Evolutionary conservation across 1,140 invertebrate genomes (phyloP), one percentile per base, ranked within the genome.

Genomic region (Grapholita molesta): DNA sequence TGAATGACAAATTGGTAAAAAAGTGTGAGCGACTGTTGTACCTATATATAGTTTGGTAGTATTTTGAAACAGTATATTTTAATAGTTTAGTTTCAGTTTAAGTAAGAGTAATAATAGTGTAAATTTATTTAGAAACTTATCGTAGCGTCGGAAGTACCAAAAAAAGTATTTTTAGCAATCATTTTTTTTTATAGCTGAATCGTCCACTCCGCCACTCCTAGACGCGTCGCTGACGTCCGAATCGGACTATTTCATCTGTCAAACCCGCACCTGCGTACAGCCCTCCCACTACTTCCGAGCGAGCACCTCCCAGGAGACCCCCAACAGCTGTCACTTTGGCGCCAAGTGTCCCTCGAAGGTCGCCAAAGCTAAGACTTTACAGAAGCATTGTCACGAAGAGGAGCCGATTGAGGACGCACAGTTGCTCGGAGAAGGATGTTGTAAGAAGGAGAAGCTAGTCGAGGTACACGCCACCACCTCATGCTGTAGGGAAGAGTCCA

Each of bases 341-440:
- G 82, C 89, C 8, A 86, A 86, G 52, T 91, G 87, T 33, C 86
- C 89, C 6, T 89, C 89, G 0, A 88, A 80, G 68, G 82, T 91
- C 1, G 85, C 89, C 25, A 79, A 76, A 71, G 83, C 74, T 3
- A 86, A 81, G 61, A 78, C 77, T 70, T 30, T 69, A 3, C 74
- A 82, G 64, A 75, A 66, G 3, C 71, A 71, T 23, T 82, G 78
- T 33, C 75, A 76, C 18, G 75, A 82, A 33, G n/a, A 61, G 3
- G 77, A 83, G 15, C 82, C 87, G 0, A 85, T 78, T 64, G 86
- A 88, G 8, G 86, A 90, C 38, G 82, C 79, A 0, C 83, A 88
- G 35, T 72, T 90, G 11, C 68, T 90, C 0, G 75, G 79, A 8
- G 77, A 80, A 30, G 75, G 78, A 33, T 85, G 84, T 18, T 85